These are phyloP conservation scores for Acanthosepion lycidas DNA, from an alignment of 2,888 invertebrate genomes.

Conservation along the genomic window DNA sequence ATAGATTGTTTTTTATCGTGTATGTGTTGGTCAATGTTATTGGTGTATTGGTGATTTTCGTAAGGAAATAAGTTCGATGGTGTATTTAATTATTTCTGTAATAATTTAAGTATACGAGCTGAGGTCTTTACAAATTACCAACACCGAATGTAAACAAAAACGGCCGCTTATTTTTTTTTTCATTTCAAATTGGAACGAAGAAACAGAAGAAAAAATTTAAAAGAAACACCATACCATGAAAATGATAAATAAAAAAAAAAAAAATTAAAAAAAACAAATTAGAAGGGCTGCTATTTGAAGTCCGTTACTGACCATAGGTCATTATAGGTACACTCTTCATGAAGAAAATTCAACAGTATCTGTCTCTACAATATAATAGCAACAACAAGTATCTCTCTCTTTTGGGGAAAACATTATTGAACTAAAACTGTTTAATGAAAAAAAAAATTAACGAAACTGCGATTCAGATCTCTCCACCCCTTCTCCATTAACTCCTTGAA, in stretches of 20 bases:
- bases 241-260: neutral
- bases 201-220: neutral
- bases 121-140: neutral
- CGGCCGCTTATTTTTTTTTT: neutral
- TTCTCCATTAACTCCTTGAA: neutral
- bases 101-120: neutral
- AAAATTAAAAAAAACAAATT: neutral
- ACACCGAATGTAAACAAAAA: neutral
- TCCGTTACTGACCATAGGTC: neutral
- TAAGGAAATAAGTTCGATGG: constrained; percentile 50
- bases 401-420: neutral
- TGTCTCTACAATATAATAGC: neutral
- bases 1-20: constrained; percentile 68
- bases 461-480: neutral
- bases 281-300: neutral
- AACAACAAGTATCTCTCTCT: neutral
- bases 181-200: neutral
- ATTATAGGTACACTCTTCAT: neutral
- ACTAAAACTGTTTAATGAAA: neutral
- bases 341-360: neutral
- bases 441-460: too few species aligned
- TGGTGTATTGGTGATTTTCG: constrained; percentile 67
- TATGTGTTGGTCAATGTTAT: constrained; percentile 67
- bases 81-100: neutral
- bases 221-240: neutral